Conservation (phyloP, 2,797 vertebrate genomes). For the Gadopsis marmoratus region DNA sequence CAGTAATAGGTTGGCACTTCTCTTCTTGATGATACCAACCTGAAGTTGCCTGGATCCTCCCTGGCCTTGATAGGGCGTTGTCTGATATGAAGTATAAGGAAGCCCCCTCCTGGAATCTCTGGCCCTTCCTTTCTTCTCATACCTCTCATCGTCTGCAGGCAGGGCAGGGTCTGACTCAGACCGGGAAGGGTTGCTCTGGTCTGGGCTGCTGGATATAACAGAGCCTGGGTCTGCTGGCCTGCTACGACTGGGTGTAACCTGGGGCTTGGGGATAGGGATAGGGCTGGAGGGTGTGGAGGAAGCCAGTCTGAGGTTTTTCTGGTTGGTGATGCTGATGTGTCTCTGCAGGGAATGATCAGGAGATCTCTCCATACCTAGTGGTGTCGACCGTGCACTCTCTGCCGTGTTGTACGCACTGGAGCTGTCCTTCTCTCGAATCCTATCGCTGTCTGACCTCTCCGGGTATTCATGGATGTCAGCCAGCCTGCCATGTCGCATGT, state of each 20-base stretch:
- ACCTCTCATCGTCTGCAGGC: conserved; percentile 86
- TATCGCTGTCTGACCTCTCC: conserved; percentile 87
- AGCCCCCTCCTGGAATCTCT: conserved; percentile 77
- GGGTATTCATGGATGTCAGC: conserved; percentile 92
- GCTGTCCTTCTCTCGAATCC: conserved; percentile 92
- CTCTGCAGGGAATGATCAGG: conserved; percentile 90
- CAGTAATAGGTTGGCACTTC: neutral
- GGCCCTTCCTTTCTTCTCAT: conserved; percentile 83
- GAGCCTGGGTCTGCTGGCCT: conserved; percentile 66
- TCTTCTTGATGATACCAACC: conserved; percentile 53
- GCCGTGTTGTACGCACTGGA: conserved; percentile 98
- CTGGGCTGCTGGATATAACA: conserved; percentile 83
- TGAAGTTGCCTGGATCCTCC: conserved; percentile 90
- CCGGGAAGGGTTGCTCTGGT: conserved; percentile 84
- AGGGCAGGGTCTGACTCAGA: conserved; percentile 84
- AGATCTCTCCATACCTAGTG: conserved; percentile 89
- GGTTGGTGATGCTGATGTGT: conserved; percentile 90
- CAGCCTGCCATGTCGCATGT: conserved; percentile 84
- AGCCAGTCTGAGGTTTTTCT: conserved; percentile 89
- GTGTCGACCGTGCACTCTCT: conserved; percentile 94
- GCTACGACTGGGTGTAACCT: conserved; percentile 40
- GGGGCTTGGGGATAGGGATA: conserved; percentile 72
- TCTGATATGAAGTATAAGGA: conserved; percentile 90
- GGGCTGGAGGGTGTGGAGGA: conserved; percentile 68
- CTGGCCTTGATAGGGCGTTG: conserved; percentile 85